Evolutionary conservation across 2,888 invertebrate species (phyloP).

Genomic region (Chrysotoxum bicinctum): DNA sequence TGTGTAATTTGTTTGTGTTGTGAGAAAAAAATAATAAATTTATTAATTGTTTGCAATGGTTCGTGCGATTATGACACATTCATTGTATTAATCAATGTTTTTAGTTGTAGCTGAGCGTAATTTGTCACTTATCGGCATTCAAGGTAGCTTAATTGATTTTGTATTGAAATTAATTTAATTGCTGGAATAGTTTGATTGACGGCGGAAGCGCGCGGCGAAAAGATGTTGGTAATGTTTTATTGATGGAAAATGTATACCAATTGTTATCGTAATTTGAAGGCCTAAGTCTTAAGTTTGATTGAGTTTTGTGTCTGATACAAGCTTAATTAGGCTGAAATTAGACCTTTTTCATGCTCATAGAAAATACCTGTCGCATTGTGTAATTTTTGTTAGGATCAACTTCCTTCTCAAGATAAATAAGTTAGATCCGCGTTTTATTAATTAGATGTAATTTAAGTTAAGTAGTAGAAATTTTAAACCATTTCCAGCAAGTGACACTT

Average conservation of each 20-base stretch:
- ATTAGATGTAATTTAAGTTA: too few relatives aligned
- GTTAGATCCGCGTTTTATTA: too few relatives aligned
- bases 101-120: slow-evolving; percentile 44
- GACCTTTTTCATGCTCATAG: too few relatives aligned
- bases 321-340: too few relatives aligned
- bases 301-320: too few relatives aligned
- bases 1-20: slow-evolving; percentile 17
- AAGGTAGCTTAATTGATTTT: slow-evolving; percentile 42
- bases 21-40: slow-evolving; percentile 42
- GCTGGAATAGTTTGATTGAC: slow-evolving; percentile 16
- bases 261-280: not conserved
- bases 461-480: too few relatives aligned
- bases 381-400: too few relatives aligned
- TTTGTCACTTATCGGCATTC: slow-evolving; percentile 50
- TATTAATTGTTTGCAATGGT: slow-evolving; percentile 60
- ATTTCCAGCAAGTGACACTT: too few relatives aligned
- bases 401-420: too few relatives aligned
- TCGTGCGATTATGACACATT: slow-evolving; percentile 42
- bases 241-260: not conserved
- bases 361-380: too few relatives aligned
- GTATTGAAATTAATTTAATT: not conserved
- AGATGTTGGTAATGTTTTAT: not conserved
- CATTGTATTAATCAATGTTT: slow-evolving; percentile 46
- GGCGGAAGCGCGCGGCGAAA: too few relatives aligned
- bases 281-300: too few relatives aligned